Evolutionary conservation across 2,888 invertebrate genomes (phyloP).

Genomic region (Coelopa pilipes): DNA sequence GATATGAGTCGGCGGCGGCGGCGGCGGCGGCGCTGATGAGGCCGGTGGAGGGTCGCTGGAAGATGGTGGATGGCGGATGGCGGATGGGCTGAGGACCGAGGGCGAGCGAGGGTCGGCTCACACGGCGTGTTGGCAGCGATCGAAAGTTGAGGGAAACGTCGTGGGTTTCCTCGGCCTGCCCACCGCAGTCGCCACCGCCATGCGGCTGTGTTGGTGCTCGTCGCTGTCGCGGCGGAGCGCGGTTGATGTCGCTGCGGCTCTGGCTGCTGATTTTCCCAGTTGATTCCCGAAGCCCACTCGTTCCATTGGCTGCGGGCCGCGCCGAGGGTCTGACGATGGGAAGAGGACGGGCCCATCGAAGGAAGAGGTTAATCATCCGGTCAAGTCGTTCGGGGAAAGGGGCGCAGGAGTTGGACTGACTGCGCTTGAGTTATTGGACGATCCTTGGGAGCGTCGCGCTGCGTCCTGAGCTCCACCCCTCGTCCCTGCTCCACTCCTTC

Average conservation of each 20-base stretch:
- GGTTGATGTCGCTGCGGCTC: background rate
- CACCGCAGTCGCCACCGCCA: background rate
- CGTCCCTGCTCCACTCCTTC: no score
- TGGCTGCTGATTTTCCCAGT: slow-evolving; percentile 27
- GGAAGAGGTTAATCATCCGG: no score
- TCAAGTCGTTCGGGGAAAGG: background rate
- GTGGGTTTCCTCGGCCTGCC: slow-evolving; percentile 2
- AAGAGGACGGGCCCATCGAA: no score
- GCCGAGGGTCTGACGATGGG: background rate
- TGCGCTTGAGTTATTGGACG: background rate
- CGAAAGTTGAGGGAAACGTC: slow-evolving; percentile 23
- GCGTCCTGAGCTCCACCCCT: no score
- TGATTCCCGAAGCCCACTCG: slow-evolving; percentile 33
- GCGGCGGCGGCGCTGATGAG: no score
- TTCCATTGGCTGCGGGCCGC: slow-evolving; percentile 31
- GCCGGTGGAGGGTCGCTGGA: slow-evolving; percentile 3
- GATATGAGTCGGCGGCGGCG: background rate
- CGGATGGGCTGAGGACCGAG: background rate
- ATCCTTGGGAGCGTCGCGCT: no score
- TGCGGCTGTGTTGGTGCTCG: no score
- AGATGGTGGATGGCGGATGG: background rate
- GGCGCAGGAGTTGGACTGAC: background rate
- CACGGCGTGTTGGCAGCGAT: slow-evolving; percentile 7
- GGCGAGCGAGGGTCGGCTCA: background rate
- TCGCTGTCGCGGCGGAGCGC: no score